Conservation (phyloP, 2,888 invertebrate species). For the Lycocerus yunnanus region DNA sequence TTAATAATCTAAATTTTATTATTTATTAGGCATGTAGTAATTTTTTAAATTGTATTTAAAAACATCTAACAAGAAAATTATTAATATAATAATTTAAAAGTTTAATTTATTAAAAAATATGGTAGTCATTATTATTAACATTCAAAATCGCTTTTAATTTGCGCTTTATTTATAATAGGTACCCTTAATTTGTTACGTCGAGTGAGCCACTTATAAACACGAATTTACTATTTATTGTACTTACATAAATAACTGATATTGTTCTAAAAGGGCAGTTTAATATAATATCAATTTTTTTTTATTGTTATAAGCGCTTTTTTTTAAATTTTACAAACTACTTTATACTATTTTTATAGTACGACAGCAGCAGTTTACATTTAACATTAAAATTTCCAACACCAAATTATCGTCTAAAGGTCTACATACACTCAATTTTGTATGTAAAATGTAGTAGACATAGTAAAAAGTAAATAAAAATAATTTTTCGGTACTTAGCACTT, state of each 20-base stretch:
- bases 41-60: constrained; percentile 24
- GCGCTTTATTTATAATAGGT: constrained; percentile 1
- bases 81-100: constrained; percentile 18
- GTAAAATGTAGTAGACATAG: neutral
- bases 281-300: constrained; percentile 17
- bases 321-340: constrained; percentile 24
- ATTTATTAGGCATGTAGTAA: constrained; percentile 23
- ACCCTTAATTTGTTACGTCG: constrained; percentile 16
- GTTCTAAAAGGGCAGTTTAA: constrained; percentile 41
- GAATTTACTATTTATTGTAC: constrained; percentile 33
- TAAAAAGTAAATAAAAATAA: neutral
- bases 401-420: constrained; percentile 9
- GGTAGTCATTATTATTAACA: constrained; percentile 8
- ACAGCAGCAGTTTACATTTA: constrained; percentile 29
- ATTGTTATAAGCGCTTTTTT: constrained; percentile 25
- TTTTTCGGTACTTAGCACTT: neutral
- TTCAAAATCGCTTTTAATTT: constrained; percentile 12
- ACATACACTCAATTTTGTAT: neutral
- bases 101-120: constrained; percentile 21
- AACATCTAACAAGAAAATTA: constrained; percentile 28
- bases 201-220: constrained; percentile 23
- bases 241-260: constrained; percentile 39
- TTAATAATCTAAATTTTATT: constrained; percentile 6
- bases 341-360: constrained; percentile 27
- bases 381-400: constrained; percentile 27